Percentiles rank a stretch among this genome's conserved stretches.
phyloP scores from a whole-genome alignment of 2,797 vertebrate species.

The Manis crassicaudata region DNA sequence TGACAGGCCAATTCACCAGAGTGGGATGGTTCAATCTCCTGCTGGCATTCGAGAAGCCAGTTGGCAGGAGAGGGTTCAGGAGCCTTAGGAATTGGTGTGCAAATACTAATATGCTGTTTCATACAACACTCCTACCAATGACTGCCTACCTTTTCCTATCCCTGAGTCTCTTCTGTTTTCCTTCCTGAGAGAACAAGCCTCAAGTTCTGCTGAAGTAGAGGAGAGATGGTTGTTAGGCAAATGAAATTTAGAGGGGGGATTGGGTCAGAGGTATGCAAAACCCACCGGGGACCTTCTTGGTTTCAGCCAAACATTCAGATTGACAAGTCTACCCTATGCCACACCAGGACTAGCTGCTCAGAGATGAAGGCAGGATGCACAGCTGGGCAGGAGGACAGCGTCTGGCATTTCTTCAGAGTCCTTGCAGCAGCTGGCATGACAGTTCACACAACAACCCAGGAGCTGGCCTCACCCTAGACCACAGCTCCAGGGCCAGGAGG shows the following conservation, averaged over 20 bases:
- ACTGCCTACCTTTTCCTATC: background rate
- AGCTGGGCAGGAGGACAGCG: background rate
- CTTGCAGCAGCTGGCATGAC: background rate
- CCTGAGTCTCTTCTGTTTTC: background rate
- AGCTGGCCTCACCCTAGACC: background rate
- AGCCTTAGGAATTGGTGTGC: background rate
- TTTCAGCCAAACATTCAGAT: background rate
- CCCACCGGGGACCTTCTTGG: background rate
- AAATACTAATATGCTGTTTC: background rate
- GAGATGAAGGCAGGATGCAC: rapidly evolving
- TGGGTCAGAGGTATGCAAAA: background rate
- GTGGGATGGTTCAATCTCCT: background rate
- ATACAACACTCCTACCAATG: background rate
- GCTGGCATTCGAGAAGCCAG: background rate
- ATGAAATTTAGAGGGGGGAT: background rate
- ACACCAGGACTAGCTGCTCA: background rate
- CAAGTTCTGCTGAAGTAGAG: background rate
- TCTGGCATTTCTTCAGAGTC: background rate
- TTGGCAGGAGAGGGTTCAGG: background rate
- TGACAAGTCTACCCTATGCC: background rate
- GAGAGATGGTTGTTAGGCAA: background rate
- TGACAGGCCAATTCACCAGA: background rate
- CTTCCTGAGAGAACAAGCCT: background rate
- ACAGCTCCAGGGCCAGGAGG: background rate
- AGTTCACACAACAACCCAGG: background rate